Percentiles rank a stretch among this genome's conserved stretches.
phyloP scores from a whole-genome alignment of 2,888 invertebrate genomes.

The Dryadula phaetusa region DNA sequence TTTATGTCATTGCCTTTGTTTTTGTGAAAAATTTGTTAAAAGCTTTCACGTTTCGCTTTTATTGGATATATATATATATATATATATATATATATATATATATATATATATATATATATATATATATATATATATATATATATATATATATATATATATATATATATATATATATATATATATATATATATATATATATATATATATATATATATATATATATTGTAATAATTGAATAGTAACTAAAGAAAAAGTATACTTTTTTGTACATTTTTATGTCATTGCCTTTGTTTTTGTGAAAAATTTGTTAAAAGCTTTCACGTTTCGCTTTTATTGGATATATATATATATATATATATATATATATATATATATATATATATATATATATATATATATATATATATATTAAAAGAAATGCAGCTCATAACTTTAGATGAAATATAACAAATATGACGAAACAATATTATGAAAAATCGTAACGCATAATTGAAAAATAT shows the following conservation, averaged over 20 bases:
- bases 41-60: neutral
- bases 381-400: too few species aligned
- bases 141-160: too few species aligned
- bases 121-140: neutral
- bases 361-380: too few species aligned
- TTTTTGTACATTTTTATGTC: conserved; percentile 3
- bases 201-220: too few species aligned
- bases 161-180: neutral
- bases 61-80: neutral
- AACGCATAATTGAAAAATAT: neutral
- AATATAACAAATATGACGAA: neutral
- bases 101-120: too few species aligned
- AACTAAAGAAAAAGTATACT: conserved; percentile 13
- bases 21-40: neutral
- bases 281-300: neutral
- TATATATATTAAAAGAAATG: too few species aligned
- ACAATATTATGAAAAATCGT: too few species aligned
- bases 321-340: neutral
- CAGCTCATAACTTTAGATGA: too few species aligned
- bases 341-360: too few species aligned
- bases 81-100: too few species aligned
- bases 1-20: neutral
- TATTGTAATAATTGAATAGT: conserved; percentile 23
- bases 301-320: neutral
- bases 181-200: too few species aligned